These are phyloP conservation scores for Cephalopachus bancanus DNA, from an alignment of 2,797 vertebrate genomes.

Conservation along the genomic window DNA sequence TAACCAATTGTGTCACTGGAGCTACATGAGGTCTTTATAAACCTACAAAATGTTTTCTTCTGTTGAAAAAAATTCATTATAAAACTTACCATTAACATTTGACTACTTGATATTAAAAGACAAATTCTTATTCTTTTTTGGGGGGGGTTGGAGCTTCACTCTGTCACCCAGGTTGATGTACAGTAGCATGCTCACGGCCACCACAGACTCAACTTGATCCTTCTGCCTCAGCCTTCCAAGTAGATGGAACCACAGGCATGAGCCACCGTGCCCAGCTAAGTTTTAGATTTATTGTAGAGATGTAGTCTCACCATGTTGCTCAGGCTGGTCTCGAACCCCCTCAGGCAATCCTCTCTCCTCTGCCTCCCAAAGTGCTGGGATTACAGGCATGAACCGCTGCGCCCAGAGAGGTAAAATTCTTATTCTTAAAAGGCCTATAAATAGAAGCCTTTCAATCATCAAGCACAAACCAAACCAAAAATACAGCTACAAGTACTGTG, in stretches of 20 bases:
- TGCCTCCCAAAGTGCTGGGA: neutral
- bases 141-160: no score
- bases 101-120: no score
- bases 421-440: conserved; percentile 41
- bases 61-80: conserved; percentile 38
- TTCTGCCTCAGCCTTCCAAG: no score
- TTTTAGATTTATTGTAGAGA: neutral
- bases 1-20: neutral
- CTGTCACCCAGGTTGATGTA: no score
- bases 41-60: conserved; percentile 7
- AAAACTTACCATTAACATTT: neutral
- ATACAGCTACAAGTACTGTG: neutral
- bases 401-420: conserved; percentile 20
- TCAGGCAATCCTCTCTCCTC: neutral
- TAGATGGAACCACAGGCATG: neutral
- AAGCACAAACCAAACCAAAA: conserved; percentile 51
- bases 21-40: neutral
- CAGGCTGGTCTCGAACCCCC: neutral
- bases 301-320: neutral
- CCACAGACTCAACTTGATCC: no score
- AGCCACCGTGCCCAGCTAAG: neutral
- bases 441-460: conserved; percentile 42
- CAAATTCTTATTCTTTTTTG: no score
- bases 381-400: neutral
- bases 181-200: no score